Base-by-base conservation (phyloP, 2,113 vertebrate species). In the Chaenogobius annularis region DNA sequence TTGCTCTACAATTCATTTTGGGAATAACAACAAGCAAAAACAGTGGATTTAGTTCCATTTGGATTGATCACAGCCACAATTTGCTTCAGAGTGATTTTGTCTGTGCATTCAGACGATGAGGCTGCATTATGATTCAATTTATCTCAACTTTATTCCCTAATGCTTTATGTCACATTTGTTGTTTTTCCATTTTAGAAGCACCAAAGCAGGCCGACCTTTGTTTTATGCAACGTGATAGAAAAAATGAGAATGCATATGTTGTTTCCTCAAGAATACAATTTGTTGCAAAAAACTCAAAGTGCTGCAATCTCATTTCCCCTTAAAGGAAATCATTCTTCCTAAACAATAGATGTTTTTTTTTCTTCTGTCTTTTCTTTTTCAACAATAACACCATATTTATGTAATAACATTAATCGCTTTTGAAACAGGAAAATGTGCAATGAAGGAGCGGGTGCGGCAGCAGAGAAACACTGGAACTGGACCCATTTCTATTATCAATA, bases 11-110 rank as follows among this genome's bases (percentile, higher is more conserved):
- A 31, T 37, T n/a, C 59, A 17, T 40, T 17, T 40, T 40, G 35
- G 17, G 35, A 59, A 15, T 59, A 59, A 59, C 11, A 63, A 19
- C 59, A 37, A 19, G 12, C 43, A 10, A 59, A 31, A 50, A 65
- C 61, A 68, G 56, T 35, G 26, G 22, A 26, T 43, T 37, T 31
- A 17, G 17, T 56, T n/a, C 26, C 13, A 63, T 72, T 31, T 73
- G 23, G 63, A 59, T 3, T 69, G 56, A 35, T 67, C 63, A 3
- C 20, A 31, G 40, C 50, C 50, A 66, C 73, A 68, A 8, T 17
- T 26, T 48, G 6, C 67, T 71, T 19, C 1, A 73, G 35, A 68
- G n/a, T 59, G 26, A 67, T 78, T 58, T 43, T 61, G 31, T 23
- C 26, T 14, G 3, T 65, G 44, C n/a, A 23, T 19, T 67, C 75